phyloP scores from a whole-genome alignment of 1,140 invertebrate species.

The Drosophila nigromelanica region DNA sequence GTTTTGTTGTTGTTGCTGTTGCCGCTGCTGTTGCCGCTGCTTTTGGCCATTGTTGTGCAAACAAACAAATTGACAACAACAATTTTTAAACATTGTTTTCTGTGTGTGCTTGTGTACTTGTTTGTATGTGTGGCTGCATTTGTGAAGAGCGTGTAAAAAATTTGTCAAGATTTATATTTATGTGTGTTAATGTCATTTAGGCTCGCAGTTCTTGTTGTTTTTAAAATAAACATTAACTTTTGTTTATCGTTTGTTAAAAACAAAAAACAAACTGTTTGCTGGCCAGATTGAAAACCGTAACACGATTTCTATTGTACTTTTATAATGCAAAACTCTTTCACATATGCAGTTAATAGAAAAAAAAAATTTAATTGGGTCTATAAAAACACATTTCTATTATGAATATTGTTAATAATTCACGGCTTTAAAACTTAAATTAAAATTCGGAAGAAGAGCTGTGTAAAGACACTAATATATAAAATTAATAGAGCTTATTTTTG shows the following conservation, averaged over 20 bases:
- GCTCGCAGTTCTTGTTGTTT: slow-evolving; percentile 9
- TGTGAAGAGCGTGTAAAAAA: slow-evolving; percentile 29
- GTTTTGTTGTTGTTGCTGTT: slow-evolving; percentile 18
- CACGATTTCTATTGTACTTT: not conserved
- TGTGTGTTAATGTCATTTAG: slow-evolving; percentile 28
- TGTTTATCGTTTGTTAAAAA: slow-evolving; percentile 18
- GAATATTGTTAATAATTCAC: not conserved
- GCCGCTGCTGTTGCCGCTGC: slow-evolving; percentile 26
- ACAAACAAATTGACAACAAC: slow-evolving; percentile 34
- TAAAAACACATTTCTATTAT: not conserved
- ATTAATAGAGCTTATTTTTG: too few species aligned
- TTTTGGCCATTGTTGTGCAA: slow-evolving; percentile 52
- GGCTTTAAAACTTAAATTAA: too few species aligned
- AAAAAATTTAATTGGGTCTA: too few species aligned
- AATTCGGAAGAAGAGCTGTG: too few species aligned
- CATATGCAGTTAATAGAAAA: too few species aligned
- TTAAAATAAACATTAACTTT: slow-evolving; percentile 24
- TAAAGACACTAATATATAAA: too few species aligned
- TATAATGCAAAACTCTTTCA: not conserved
- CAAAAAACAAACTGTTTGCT: not conserved
- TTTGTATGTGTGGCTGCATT: too few species aligned
- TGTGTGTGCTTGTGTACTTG: not conserved
- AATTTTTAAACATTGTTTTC: slow-evolving; percentile 19
- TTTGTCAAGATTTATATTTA: slow-evolving; percentile 44
- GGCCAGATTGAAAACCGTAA: not conserved